Base-by-base conservation (phyloP, 1,140 invertebrate genomes). In the Drosophila albomicans region DNA sequence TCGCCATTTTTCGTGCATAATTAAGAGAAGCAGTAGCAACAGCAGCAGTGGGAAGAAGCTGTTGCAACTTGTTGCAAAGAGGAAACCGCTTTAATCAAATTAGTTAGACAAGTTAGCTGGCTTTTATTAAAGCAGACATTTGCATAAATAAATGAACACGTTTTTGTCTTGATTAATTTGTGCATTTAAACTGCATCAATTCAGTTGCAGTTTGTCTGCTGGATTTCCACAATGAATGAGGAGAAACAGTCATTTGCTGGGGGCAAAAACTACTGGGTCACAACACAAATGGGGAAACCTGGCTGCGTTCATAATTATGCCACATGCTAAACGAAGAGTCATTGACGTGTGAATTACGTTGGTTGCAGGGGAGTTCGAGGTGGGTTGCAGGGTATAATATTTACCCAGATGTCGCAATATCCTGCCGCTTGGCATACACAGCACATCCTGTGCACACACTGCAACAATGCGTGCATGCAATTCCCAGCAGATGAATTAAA, bases 331-430 rank as follows among this genome's bases (percentile, higher is more conserved):
- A 71, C 52, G 43, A 56, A 59, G 72, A 78, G 81, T 81, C 82
- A 77, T 78, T 86, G 81, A 84, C 81, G 69, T 80, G 52, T 75
- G 7, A 41, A 11, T 20, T 43, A 5, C n/a, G 41, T 13, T 30
- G 10, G 25, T 25, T 54, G 51, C 3, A 45, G 49, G 28, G 51
- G 15, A 8, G 46, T 48, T 4, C 15, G 7, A 15, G 45, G 13
- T 25, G 43, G 16, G 30, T 54, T 30, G n/a, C 28, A 15, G 3
- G 51, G 28, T 46, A 45, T 80, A 38, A 25, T 38, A 82, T 82
- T 84, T 82, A 66, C 81, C 48, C 56, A 62, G 71, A 77, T 76
- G 82, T 86, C 75, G 82, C 82, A 86, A 79, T 82, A 79, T 79
- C 76, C 73, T 70, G 68, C 74, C 45, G 61, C 51, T 63, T 6